Base-by-base conservation (phyloP, 1,140 invertebrate species). In the Zaprionus africanus region DNA sequence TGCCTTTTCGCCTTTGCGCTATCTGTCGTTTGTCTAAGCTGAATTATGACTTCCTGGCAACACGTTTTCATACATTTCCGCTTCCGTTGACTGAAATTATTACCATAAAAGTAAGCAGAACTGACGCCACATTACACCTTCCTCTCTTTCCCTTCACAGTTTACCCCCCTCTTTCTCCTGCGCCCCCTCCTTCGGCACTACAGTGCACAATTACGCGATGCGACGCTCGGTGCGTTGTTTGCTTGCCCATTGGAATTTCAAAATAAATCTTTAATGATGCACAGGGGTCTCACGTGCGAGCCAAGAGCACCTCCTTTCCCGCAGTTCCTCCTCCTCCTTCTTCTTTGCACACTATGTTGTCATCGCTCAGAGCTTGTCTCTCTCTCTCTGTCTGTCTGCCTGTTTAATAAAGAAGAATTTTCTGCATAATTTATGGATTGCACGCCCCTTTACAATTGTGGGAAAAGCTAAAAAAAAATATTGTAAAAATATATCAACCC, bases 21-120 rank as follows among this genome's bases (percentile, higher is more conserved):
- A 66, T 59, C 66, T 78, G 57, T 76, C 82, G 84, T 88, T 88
- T 88, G 85, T 90, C 85, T 90, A 90, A 88, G 81, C 85, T 88
- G 79, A 88, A 82, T 85, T 85, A 90, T 90, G 82, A 90, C 81
- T 90, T 90, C 85, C 85, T 90, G 85, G 79, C 69, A 90, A 90
- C 85, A 90, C 85, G 81, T 90, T 90, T 90, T 90, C 41, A 46
- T 90, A 90, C 79, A 90, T 90, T 90, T 90, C 85, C 85, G 85
- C 82, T 90, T 90, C 85, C 85, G 85, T 57, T 81, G 71, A 79
- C 85, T 81, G 76, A 90, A 90, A 90, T 90, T 79, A 90, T 90
- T 90, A 79, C 82, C 84, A 87, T 81, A 84, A 88, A 81, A 84
- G 85, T 87, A 79, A 88, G 78, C 81, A 81, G 68, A 58, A 73